Conservation (phyloP, 1,140 invertebrate genomes). For the Drosophila lowei region DNA sequence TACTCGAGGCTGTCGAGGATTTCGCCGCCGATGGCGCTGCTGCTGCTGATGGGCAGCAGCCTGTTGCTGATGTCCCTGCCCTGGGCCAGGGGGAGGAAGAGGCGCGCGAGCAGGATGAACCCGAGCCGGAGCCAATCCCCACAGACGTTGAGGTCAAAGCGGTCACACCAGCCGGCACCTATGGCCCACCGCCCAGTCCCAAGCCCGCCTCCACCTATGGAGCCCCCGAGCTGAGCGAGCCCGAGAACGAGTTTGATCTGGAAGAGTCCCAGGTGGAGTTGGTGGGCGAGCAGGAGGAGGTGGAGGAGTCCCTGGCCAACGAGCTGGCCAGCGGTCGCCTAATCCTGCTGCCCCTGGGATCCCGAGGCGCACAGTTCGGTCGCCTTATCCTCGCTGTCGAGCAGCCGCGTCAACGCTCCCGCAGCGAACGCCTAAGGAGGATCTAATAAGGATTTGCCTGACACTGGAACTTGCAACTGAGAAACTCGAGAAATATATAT, state of each 20-base stretch:
- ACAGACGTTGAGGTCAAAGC: constrained; percentile 32
- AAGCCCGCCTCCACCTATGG: constrained; percentile 47
- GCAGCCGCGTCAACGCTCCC: constrained; percentile 54
- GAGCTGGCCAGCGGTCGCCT: constrained; percentile 58
- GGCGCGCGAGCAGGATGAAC: constrained; percentile 21
- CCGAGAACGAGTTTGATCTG: constrained; percentile 60
- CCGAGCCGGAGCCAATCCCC: constrained; percentile 19
- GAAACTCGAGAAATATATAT: constrained; percentile 38
- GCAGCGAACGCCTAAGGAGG: constrained; percentile 61
- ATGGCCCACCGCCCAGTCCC: constrained; percentile 49
- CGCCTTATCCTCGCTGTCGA: constrained; percentile 66
- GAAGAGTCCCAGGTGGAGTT: constrained; percentile 72
- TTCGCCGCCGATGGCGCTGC: constrained; percentile 61
- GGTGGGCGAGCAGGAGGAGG: constrained; percentile 43
- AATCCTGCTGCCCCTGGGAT: constrained; percentile 59
- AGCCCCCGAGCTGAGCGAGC: constrained; percentile 55
- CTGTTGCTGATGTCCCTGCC: constrained; percentile 81
- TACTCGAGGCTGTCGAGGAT: constrained; percentile 68
- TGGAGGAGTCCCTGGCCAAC: constrained; percentile 39
- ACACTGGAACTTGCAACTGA: background rate
- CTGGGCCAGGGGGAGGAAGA: constrained; percentile 48
- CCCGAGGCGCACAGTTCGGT: constrained; percentile 53
- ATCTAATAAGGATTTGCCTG: constrained; percentile 19
- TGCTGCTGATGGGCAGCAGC: constrained; percentile 66
- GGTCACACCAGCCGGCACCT: constrained; percentile 46